phyloP scores from a whole-genome alignment of 2,797 vertebrate species.

The Artibeus lituratus region DNA sequence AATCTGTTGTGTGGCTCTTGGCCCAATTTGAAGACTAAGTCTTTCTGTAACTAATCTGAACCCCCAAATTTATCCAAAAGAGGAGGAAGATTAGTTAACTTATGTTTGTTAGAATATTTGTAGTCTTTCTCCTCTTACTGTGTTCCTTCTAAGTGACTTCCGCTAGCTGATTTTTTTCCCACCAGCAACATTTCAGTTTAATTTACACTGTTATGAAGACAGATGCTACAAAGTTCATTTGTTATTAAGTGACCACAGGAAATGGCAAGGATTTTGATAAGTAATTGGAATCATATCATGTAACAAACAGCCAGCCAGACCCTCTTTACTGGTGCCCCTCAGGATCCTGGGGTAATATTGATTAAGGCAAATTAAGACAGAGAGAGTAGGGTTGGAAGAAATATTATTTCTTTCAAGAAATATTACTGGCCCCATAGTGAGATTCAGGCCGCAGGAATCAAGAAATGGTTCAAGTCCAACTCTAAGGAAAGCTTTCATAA shows the following conservation, averaged over 20 bases:
- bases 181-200: conserved; percentile 12
- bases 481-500: not conserved
- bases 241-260: conserved; percentile 43
- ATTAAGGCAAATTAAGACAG: conserved; percentile 52
- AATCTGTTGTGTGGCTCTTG: not conserved
- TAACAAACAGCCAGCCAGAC: conserved; percentile 9
- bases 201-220: conserved; percentile 17
- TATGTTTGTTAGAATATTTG: not conserved
- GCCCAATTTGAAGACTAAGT: not conserved
- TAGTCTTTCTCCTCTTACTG: not conserved
- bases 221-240: conserved; percentile 17
- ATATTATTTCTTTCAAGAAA: conserved; percentile 31
- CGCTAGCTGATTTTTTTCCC: not conserved
- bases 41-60: not conserved
- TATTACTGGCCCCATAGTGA: not conserved
- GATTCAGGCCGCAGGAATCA: not conserved
- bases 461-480: not conserved
- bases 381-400: conserved; percentile 19
- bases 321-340: not conserved
- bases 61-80: not conserved
- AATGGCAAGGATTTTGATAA: conserved; percentile 31
- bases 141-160: not conserved
- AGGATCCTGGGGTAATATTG: not conserved
- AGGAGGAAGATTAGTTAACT: not conserved
- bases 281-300: not conserved